Evolutionary conservation across 2,888 invertebrate species (phyloP).

Genomic region (Lepidocyrtoides sp.): DNA sequence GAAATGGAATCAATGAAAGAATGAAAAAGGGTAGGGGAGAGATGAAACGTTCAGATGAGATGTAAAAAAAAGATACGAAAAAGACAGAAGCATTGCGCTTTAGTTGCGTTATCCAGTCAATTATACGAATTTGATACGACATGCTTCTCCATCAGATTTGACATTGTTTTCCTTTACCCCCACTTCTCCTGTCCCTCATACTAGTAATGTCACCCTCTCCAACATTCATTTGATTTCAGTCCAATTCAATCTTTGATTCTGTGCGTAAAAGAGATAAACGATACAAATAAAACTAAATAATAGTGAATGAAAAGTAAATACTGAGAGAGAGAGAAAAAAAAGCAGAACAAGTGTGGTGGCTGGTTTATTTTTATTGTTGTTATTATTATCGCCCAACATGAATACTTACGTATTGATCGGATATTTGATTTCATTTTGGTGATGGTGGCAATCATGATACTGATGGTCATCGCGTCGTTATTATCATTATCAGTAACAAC

Average conservation of each 20-base stretch:
- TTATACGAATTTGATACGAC: constrained; percentile 49
- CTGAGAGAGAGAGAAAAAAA: background rate
- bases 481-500: constrained; percentile 37
- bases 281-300: constrained; percentile 11
- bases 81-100: background rate
- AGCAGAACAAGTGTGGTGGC: background rate
- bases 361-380: constrained; percentile 15
- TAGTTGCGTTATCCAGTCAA: constrained; percentile 28
- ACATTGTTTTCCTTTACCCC: constrained; percentile 62
- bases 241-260: constrained; percentile 16
- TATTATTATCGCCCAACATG: constrained; percentile 44
- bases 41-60: constrained; percentile 6
- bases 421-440: constrained; percentile 72
- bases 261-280: background rate
- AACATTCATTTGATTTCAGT: background rate
- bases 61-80: background rate
- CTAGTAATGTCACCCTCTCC: background rate
- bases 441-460: constrained; percentile 59
- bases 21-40: background rate
- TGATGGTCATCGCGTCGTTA: constrained; percentile 36
- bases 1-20: background rate
- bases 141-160: constrained; percentile 69
- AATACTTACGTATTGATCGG: constrained; percentile 57
- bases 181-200: background rate
- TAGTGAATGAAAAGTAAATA: background rate